Percentiles rank a stretch among this genome's conserved stretches.
These are phyloP conservation scores for Lepidochitona cinerea DNA, from an alignment of 2,888 invertebrate genomes.

Conservation along the genomic window DNA sequence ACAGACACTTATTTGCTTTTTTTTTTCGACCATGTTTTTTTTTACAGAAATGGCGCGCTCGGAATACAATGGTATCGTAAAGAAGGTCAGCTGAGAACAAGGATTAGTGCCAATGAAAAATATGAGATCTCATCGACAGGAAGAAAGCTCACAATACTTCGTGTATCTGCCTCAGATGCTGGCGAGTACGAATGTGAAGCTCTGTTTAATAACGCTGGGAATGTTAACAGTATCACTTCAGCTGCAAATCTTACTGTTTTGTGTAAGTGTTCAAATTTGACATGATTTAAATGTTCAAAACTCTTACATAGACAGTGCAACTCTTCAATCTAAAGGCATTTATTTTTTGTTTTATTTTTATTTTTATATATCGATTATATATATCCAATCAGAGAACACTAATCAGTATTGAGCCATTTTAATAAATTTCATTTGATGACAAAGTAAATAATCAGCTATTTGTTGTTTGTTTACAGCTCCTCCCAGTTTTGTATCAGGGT, in stretches of 20 bases:
- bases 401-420: too few species aligned
- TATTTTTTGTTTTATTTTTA: too few species aligned
- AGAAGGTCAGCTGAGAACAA: background rate
- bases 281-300: too few species aligned
- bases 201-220: background rate
- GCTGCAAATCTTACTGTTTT: background rate
- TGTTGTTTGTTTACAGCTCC: background rate
- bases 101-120: background rate
- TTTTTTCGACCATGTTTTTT: too few species aligned
- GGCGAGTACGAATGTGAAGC: slow-evolving; percentile 1
- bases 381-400: too few species aligned
- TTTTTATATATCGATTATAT: too few species aligned
- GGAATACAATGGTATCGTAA: background rate
- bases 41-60: too few species aligned
- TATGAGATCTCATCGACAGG: background rate
- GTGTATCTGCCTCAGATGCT: background rate
- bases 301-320: too few species aligned
- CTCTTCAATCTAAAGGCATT: too few species aligned
- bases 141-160: background rate
- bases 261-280: background rate
- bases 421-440: too few species aligned
- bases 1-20: too few species aligned
- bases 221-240: background rate
- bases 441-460: background rate
- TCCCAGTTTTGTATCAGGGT: background rate